phyloP scores from a whole-genome alignment of 2,113 vertebrate species.

The Perca fluviatilis region DNA sequence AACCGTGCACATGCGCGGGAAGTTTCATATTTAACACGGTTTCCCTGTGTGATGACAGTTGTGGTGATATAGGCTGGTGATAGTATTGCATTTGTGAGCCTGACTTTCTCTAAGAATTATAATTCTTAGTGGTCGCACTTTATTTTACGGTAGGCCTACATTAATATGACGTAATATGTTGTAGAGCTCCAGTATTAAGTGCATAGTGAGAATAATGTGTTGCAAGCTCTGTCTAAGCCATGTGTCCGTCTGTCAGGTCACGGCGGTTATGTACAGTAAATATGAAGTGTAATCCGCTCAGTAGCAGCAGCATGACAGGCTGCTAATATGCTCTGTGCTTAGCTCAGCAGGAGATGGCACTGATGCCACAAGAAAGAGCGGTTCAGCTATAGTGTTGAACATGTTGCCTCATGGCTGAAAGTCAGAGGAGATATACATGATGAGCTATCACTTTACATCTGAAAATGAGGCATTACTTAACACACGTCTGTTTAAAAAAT shows the following conservation, averaged over 20 bases:
- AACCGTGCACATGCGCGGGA: neutral
- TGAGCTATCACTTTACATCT: neutral
- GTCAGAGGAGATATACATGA: neutral
- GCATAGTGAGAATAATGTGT: neutral
- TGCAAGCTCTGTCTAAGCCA: neutral
- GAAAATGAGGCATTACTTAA: neutral
- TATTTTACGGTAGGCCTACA: too few species aligned
- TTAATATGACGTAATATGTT: too few species aligned
- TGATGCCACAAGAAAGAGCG: conserved; percentile 49
- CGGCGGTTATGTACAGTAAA: conserved; percentile 15
- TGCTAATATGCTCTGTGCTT: conserved; percentile 67
- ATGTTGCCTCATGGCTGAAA: neutral
- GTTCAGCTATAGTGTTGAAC: neutral
- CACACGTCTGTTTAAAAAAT: neutral
- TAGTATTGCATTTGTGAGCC: neutral
- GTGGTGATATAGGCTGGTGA: too few species aligned
- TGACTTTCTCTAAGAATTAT: neutral
- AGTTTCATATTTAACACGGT: neutral
- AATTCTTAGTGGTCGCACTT: too few species aligned
- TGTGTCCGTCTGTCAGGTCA: conserved; percentile 11
- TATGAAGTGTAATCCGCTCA: conserved; percentile 67
- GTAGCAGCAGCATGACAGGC: conserved; percentile 52
- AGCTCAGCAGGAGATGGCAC: conserved; percentile 78
- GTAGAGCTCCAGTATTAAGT: neutral
- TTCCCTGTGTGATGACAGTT: neutral